phyloP scores from a whole-genome alignment of 2,113 vertebrate species.

The Sinocyclocheilus anophthalmus region DNA sequence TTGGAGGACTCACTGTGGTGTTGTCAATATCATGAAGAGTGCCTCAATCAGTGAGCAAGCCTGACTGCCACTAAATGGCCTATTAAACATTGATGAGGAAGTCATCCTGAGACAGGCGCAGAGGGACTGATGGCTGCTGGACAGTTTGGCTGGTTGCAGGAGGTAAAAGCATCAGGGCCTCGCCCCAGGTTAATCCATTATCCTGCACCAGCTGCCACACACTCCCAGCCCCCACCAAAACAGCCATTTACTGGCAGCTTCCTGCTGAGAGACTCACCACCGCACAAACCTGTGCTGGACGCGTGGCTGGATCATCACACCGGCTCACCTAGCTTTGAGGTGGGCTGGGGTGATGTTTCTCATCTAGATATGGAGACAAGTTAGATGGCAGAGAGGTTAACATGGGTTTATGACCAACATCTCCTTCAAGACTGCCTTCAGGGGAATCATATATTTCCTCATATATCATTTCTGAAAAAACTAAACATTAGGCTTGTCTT shows the following conservation, averaged over 20 bases:
- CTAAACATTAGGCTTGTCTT: not conserved
- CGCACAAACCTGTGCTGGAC: slow-evolving; percentile 1
- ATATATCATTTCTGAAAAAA: not conserved
- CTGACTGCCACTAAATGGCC: slow-evolving; percentile 48
- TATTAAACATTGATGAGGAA: slow-evolving; percentile 65
- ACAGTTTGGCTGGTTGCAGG: slow-evolving; percentile 63
- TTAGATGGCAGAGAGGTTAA: not conserved
- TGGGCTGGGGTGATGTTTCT: not conserved
- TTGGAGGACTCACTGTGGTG: not conserved
- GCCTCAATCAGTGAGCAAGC: slow-evolving; percentile 10
- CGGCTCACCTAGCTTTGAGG: not conserved
- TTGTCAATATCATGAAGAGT: slow-evolving; percentile 25
- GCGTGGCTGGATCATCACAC: slow-evolving; percentile 8
- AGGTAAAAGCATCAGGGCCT: slow-evolving; percentile 72
- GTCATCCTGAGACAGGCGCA: slow-evolving; percentile 24
- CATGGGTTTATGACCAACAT: not conserved
- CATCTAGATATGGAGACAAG: not conserved
- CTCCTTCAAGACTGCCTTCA: not conserved
- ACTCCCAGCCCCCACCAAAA: slow-evolving; percentile 45
- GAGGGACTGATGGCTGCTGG: slow-evolving; percentile 45
- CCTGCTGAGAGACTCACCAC: slow-evolving; percentile 32
- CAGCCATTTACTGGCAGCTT: slow-evolving; percentile 55
- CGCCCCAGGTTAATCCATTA: slow-evolving; percentile 75
- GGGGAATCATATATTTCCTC: not conserved
- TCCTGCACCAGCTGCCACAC: slow-evolving; percentile 75